Conservation (phyloP, 2,113 vertebrate genomes). For the Asarcornis scutulata region DNA sequence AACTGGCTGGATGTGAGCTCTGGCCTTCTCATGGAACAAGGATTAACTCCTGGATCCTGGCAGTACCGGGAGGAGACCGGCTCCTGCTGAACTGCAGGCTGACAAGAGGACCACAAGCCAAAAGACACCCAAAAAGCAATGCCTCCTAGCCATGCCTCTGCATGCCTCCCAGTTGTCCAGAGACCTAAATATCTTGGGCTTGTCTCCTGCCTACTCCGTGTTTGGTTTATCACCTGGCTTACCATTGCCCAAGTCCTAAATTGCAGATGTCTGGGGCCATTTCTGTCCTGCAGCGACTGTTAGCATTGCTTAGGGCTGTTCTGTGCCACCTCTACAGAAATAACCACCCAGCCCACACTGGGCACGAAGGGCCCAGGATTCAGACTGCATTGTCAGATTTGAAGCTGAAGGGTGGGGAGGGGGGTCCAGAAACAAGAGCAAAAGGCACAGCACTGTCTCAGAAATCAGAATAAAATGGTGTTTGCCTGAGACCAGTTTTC, state of each 20-base stretch:
- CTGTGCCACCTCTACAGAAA: background rate
- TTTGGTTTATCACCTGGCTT: background rate
- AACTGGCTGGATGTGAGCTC: conserved; percentile 52
- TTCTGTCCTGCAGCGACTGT: background rate
- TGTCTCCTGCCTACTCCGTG: background rate
- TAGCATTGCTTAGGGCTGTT: background rate
- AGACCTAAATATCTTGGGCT: background rate
- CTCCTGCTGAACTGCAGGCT: background rate
- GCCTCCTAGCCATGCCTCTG: no score
- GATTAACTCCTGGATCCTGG: conserved; percentile 65
- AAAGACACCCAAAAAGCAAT: background rate
- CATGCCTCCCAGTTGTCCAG: background rate
- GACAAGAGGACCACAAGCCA: background rate
- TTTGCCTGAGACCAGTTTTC: background rate
- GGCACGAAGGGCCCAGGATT: background rate
- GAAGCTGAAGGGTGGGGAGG: background rate
- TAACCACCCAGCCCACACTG: background rate
- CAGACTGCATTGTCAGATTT: background rate
- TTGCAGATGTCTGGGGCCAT: no score
- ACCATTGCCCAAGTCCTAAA: background rate
- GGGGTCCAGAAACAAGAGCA: background rate
- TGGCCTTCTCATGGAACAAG: conserved; percentile 60
- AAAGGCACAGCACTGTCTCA: background rate
- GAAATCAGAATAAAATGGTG: background rate
- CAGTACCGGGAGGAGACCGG: background rate